phyloP scores from a whole-genome alignment of 2,888 invertebrate genomes.

The Ornithoptera priamus region DNA sequence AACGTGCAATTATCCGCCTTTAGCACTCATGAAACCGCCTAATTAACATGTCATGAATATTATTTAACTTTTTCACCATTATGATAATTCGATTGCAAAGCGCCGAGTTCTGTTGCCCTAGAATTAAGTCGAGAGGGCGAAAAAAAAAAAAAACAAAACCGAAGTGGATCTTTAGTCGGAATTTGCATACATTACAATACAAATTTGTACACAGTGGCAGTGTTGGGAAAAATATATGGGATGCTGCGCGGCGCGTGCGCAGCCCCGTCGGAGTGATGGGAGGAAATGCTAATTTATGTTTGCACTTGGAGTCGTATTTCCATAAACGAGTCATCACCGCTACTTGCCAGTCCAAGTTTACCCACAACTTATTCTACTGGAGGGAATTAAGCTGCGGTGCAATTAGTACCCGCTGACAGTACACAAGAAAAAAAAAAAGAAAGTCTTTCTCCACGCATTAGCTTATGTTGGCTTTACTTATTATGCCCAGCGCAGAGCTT shows the following conservation, averaged over 20 bases:
- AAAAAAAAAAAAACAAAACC: conserved; percentile 38
- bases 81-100: conserved; percentile 65
- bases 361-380: conserved; percentile 18
- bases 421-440: conserved; percentile 6
- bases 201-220: conserved; percentile 16
- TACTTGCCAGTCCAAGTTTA: conserved; percentile 7
- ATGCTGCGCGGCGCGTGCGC: conserved; percentile 27
- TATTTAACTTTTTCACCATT: conserved; percentile 73
- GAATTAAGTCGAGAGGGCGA: conserved; percentile 58
- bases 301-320: conserved; percentile 10
- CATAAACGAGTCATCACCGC: conserved; percentile 15
- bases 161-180: conserved; percentile 31
- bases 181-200: conserved; percentile 41
- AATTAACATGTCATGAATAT: conserved; percentile 72
- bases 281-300: conserved; percentile 19
- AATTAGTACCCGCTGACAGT: conserved; percentile 14
- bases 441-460: conserved; percentile 15
- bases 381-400: conserved; percentile 22
- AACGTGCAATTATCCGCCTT: conserved; percentile 68
- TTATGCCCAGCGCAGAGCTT: not conserved
- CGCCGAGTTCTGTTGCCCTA: conserved; percentile 57
- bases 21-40: conserved; percentile 63
- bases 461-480: conserved; percentile 13
- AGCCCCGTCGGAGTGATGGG: conserved; percentile 15
- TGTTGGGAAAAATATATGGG: conserved; percentile 14